These are phyloP conservation scores for Manis crassicaudata DNA, from an alignment of 2,797 vertebrate genomes.

Conservation along the genomic window DNA sequence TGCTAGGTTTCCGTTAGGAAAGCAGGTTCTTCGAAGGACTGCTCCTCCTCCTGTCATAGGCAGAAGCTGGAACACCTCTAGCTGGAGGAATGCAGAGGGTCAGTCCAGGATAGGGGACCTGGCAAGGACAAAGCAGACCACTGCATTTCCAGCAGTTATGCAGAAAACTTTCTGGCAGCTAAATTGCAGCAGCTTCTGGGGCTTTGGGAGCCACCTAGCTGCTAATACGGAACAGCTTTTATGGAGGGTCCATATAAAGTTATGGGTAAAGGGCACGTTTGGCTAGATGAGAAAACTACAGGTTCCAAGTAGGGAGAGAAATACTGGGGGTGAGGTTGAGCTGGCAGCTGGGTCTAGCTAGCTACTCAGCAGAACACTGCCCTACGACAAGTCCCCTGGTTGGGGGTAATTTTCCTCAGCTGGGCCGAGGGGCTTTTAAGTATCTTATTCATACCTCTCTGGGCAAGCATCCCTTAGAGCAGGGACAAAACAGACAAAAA, in stretches of 20 bases:
- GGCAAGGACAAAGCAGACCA: not conserved
- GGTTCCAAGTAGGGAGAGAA: not conserved
- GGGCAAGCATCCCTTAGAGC: not conserved
- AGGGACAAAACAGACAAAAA: not conserved
- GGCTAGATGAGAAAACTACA: not conserved
- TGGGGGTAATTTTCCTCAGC: not conserved
- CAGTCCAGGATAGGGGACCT: not conserved
- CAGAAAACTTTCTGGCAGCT: not conserved
- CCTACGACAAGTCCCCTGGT: not conserved
- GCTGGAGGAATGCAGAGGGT: not conserved
- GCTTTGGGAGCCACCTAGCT: not conserved
- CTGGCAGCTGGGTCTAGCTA: not conserved
- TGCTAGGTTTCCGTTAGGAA: not conserved
- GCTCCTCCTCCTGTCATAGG: not conserved
- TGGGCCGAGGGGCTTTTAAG: not conserved
- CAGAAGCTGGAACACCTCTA: not conserved
- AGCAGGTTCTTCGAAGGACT: not conserved
- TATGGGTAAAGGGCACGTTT: not conserved
- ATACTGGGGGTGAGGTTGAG: not conserved
- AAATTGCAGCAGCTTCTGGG: not conserved
- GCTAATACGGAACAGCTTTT: not conserved
- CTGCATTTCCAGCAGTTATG: not conserved
- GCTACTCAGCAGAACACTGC: not conserved
- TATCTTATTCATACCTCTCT: not conserved
- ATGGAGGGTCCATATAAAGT: not conserved